A percentile compares a stretch with the other conserved stretches of the same genome.
Conservation (phyloP, 2,113 vertebrate species). For the Spizaetus ornatus region DNA sequence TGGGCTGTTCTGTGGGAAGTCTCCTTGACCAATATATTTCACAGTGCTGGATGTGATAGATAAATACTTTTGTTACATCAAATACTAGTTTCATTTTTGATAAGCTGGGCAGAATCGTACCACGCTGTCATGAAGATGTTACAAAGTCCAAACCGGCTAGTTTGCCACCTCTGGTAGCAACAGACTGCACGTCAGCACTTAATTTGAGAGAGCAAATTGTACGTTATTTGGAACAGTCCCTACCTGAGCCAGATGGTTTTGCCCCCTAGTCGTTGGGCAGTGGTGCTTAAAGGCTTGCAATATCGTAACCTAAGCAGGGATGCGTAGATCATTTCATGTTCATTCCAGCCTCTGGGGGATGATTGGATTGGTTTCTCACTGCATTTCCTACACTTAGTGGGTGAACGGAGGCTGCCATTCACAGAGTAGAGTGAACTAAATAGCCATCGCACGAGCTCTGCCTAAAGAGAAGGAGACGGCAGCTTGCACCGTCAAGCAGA, state of each 20-base stretch:
- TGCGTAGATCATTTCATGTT: neutral
- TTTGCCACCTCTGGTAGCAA: neutral
- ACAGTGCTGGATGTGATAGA: neutral
- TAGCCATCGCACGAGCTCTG: neutral
- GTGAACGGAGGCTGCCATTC: neutral
- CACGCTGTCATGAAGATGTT: neutral
- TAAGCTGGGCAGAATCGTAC: neutral
- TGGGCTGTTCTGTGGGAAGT: slow-evolving; percentile 25
- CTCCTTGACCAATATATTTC: slow-evolving; percentile 30
- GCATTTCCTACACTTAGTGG: neutral
- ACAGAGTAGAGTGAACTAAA: neutral
- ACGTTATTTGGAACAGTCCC: neutral
- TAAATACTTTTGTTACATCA: neutral
- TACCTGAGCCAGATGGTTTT: neutral
- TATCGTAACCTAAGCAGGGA: neutral
- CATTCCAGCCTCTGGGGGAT: neutral
- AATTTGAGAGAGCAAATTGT: neutral
- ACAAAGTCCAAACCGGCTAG: neutral
- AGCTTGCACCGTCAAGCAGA: neutral
- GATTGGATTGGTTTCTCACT: neutral
- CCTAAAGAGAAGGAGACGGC: neutral
- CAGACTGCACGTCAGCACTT: neutral
- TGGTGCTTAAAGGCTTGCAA: neutral
- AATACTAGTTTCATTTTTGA: neutral
- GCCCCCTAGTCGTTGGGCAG: neutral